These are phyloP conservation scores for Cassiopea andromeda DNA, from an alignment of 30 jellyfish, hydroid and myxozoan genomes.

Conservation along the genomic window DNA sequence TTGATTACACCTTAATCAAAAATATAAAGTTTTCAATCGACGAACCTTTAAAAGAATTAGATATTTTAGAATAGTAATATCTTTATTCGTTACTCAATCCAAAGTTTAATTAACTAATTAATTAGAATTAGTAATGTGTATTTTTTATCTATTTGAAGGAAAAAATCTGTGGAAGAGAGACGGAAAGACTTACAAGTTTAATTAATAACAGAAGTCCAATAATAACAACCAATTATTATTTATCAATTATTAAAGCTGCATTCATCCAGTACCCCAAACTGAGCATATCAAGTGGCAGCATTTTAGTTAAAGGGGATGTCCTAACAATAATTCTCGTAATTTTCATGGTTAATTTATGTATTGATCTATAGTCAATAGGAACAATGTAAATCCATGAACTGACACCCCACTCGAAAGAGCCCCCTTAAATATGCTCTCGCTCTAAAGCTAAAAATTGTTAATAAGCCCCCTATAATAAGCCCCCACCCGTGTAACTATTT, in stretches of 20 bases:
- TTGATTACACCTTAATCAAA: too few relatives aligned
- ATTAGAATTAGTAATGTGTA: too few relatives aligned
- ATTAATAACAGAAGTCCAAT: constrained; percentile 79
- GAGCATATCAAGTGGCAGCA: not conserved
- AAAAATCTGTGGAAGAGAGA: constrained; percentile 69
- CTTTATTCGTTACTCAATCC: not conserved
- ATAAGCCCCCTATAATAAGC: too few relatives aligned
- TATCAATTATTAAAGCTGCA: constrained; percentile 78
- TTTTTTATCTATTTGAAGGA: constrained; percentile 7
- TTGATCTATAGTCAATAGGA: not conserved
- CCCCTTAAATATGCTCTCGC: too few relatives aligned
- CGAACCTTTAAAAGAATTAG: too few relatives aligned
- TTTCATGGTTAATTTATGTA: not conserved
- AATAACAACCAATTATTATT: constrained; percentile 64
- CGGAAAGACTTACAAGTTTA: constrained; percentile 62
- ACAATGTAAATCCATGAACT: too few relatives aligned
- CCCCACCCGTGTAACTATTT: too few relatives aligned
- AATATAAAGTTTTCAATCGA: not conserved
- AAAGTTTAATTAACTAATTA: too few relatives aligned
- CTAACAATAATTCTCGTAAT: not conserved
- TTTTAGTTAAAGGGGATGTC: not conserved
- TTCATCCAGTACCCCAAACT: constrained; percentile 25
- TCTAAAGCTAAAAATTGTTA: too few relatives aligned
- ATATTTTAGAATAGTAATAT: not conserved
- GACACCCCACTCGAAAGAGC: too few relatives aligned